Base-by-base conservation (phyloP, 2,113 vertebrate species). In the Manacus vitellinus region DNA sequence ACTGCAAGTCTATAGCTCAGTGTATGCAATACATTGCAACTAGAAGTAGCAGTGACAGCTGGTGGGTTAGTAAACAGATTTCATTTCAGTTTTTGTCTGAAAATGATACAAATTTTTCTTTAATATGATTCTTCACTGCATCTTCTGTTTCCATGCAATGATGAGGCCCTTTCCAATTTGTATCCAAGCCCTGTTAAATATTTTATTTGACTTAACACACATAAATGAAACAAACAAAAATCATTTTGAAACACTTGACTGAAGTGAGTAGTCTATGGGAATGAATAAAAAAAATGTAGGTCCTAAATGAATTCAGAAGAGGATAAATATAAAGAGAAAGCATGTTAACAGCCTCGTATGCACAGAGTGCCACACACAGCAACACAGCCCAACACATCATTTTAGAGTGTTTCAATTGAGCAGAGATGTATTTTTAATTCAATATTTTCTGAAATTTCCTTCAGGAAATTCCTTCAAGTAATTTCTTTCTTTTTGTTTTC, bases 11-110 rank as follows among this genome's bases (percentile, higher is more conserved):
- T 61, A 88, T 93, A 85, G 46, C 85, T 94, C 79, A 47, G 72
- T 46, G 70, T 92, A 86, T 35, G 89, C 94, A 91, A 79, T 86
- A 79, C 66, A 33, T 88, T 86, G 92, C 92, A 92, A 88, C 75
- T 62, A 89, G 95, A 95, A 97, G 88, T 72, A 87, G 89, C 93
- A 97, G 94, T 95, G 97, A 98, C 97, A 98, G 97, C 97, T 98
- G 97, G 96, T 97, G 92, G 92, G 89, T 95, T 92, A 87, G 82
- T 94, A 96, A 97, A 97, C 97, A 98, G 96, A 98, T 98, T 97
- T 97, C 87, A 92, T 96, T 97, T 97, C 89, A 95, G 97, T 89
- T 97, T 97, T 98, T 97, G 91, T 95, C 96, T 97, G 95, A 97
- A 97, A 96, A 96, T 96, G 91, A 96, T 96, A 95, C 95, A 97